These are phyloP conservation scores for Protodeltote pygarga DNA, from an alignment of 2,888 invertebrate species.

Conservation along the genomic window DNA sequence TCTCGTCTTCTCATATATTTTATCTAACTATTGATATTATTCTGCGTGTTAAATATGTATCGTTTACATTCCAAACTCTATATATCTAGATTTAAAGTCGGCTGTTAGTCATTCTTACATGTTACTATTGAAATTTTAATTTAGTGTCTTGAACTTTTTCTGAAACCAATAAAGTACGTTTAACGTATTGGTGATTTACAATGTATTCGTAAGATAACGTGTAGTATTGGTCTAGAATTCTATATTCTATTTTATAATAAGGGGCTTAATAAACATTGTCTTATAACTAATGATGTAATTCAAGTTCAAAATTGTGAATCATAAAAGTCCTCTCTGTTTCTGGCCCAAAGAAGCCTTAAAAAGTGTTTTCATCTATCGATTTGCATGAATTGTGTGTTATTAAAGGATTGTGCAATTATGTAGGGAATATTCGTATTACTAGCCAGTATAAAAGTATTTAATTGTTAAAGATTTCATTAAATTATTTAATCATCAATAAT, in stretches of 20 bases:
- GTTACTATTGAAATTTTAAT: constrained; percentile 25
- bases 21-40: constrained; percentile 39
- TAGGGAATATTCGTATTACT: constrained; percentile 63
- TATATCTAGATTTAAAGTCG: constrained; percentile 28
- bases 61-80: constrained; percentile 54
- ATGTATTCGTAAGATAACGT: constrained; percentile 32
- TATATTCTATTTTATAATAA: constrained; percentile 18
- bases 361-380: constrained; percentile 18
- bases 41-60: constrained; percentile 33
- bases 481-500: constrained; percentile 74
- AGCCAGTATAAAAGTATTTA: constrained; percentile 72
- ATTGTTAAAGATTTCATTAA: constrained; percentile 80
- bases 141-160: constrained; percentile 31
- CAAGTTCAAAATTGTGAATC: neutral
- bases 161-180: constrained; percentile 26
- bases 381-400: constrained; percentile 42
- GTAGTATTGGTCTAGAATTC: constrained; percentile 32
- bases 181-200: constrained; percentile 36
- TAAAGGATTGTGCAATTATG: constrained; percentile 70
- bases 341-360: constrained; percentile 20
- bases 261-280: constrained; percentile 14
- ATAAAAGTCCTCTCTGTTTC: constrained; percentile 3
- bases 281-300: constrained; percentile 2
- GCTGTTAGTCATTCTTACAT: constrained; percentile 29
- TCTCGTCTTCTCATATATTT: constrained; percentile 22